phyloP scores from a whole-genome alignment of 2,888 invertebrate genomes.

The Tethea ocularis region DNA sequence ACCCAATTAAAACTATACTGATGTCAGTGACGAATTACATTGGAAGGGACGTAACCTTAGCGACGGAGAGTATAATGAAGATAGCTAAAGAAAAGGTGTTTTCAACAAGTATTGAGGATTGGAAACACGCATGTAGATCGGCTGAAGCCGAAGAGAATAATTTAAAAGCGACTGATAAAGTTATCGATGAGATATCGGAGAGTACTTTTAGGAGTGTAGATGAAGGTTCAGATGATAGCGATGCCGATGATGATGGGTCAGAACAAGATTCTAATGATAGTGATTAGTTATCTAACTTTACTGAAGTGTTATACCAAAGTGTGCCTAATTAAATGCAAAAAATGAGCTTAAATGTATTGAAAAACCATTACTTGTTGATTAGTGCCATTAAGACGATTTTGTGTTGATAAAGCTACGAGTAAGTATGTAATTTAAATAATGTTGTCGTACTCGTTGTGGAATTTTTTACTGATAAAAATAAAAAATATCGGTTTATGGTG shows the following conservation, averaged over 20 bases:
- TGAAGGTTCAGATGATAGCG: conserved; percentile 36
- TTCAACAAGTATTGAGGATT: conserved; percentile 33
- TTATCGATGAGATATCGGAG: conserved; percentile 43
- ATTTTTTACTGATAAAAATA: no score
- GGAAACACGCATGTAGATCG: conserved; percentile 31
- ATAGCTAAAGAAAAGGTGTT: conserved; percentile 39
- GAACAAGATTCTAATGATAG: conserved; percentile 43
- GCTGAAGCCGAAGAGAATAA: conserved; percentile 41
- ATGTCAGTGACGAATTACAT: conserved; percentile 33
- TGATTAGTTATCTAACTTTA: conserved; percentile 21
- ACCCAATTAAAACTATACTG: conserved; percentile 35
- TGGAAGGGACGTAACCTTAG: conserved; percentile 33
- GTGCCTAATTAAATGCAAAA: neutral
- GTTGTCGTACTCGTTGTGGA: no score
- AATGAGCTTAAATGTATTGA: neutral
- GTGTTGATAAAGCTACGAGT: no score
- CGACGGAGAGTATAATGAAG: conserved; percentile 37
- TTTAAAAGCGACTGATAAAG: conserved; percentile 39
- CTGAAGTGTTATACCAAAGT: neutral
- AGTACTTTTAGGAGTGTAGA: conserved; percentile 33
- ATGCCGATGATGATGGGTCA: conserved; percentile 33
- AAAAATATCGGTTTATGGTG: no score
- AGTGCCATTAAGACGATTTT: no score
- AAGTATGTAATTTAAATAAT: no score
- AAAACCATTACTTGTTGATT: no score